Base-by-base conservation (phyloP, 2,797 vertebrate genomes). In the Serranus cabrilla region DNA sequence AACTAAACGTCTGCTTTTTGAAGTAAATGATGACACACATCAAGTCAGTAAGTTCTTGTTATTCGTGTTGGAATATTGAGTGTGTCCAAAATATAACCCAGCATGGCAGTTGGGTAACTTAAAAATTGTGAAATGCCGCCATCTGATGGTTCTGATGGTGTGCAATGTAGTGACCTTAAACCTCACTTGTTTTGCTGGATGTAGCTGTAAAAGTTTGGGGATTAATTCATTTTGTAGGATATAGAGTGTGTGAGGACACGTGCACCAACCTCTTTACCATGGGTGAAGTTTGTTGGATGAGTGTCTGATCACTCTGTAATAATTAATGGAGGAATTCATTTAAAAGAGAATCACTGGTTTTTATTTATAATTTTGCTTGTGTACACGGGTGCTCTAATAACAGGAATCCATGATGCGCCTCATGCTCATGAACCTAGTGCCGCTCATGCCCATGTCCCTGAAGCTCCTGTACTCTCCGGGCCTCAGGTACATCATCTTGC, bases 391-490 rank as follows among this genome's bases (percentile, higher is more conserved):
- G 65, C 40, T 84, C 62, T 92, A 93, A 75, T 88, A 93, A 54
- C 89, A 93, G 54, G 90, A 92, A 7, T 94, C 91, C 84, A 91
- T 92, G 87, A 94, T 94, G 4, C 91, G 92, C 61, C 78, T 94
- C 91, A 94, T 91, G 92, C 90, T 93, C 85, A 81, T 91, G 79
- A 87, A 90, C 77, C 43, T 92, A 11, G 7, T 82, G 18, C 88
- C 73, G 0, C 82, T 84, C 50, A 61, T 63, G n/a, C 91, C 91
- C 89, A 87, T 86, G 1, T 94, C 86, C 73, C 75, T 94, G 91
- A 93, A 91, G 91, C 58, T 94, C 83, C 83, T 91, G 91, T 94
- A 90, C 92, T 95, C 94, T 58, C 94, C 94, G 5, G 94, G 93
- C 77, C 91, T 94, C 84, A 94, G 31, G 90, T 94, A 94, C 75